Base-by-base conservation (phyloP, 2,888 invertebrate species). In the Plebejus argus region DNA sequence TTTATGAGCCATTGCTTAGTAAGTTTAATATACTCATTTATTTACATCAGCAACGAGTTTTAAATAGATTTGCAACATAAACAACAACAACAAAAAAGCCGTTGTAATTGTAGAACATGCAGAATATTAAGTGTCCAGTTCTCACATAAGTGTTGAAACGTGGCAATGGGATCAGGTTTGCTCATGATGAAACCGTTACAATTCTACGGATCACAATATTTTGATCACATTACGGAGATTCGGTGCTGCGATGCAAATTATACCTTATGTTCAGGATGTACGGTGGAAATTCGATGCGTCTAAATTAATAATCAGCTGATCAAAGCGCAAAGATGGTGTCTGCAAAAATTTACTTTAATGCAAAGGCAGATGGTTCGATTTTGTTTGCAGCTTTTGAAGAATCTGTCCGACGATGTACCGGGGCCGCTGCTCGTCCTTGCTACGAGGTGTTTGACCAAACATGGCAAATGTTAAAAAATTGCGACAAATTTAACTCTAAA, bases 131-230 rank as follows among this genome's bases (percentile, higher is more conserved):
- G 28, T 66, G 66, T 66, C 28, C 15, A 28, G 28, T 33, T 66
- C 66, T 6, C 66, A 66, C 15, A 33, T 0, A 1, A 6, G 12
- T 66, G 66, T 33, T 15, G 66, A 66, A 66, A 66, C 66, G 15
- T 66, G 66, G 66, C 66, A 66, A 66, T 66, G 66, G 66, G 66
- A 66, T 66, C 66, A 28, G 15, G 66, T 28, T 66, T 66, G 66
- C 15, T 66, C 7, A 66, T 66, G 66, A 66, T 66, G 66, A 66
- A 66, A 66, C 66, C 12, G 66, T 66, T 66, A 66, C 66, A 6
- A 66, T 66, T 66, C 66, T 66, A 18, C 28, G 15, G 66, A 66
- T 66, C 33, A 66, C 28, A 33, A 66, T 66, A 66, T 66, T 66
- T 66, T 66, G 28, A 66, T 66, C 66, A 66, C 28, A 66, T 33